Evolutionary conservation across 1,140 invertebrate genomes (phyloP), one percentile per base, ranked within the genome.

Genomic region (Portunus trituberculatus): DNA sequence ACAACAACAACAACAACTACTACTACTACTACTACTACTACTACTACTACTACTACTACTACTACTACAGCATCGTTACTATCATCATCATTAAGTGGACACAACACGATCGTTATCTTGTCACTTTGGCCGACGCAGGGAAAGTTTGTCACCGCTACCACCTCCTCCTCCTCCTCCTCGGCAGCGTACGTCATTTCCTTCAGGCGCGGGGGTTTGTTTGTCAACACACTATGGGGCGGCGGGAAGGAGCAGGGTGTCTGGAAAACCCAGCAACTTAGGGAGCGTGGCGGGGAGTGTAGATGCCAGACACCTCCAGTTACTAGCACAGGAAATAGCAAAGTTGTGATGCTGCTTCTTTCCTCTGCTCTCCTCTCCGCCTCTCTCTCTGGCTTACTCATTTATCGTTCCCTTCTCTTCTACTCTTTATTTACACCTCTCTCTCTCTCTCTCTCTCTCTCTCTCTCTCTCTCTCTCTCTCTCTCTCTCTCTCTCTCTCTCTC

Each of bases 401-500:
- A 10, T 32, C 83, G 4, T 84, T 25, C n/a, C 31, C 25, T 0
- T 29, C 83, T 29, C 83, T 29, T 25, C 10, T 25, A n/a, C 83
- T 6, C 83, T 29, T 28, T 32, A 14, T 39, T 46, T 90, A 39
- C 16, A 25, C 25, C 46, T 90, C 32, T 90, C 32, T 90, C 46
- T 67, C 52, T 76, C 52, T 52, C 52, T 92, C n/a, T n/a, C 46
- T 29, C 48, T 92, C 90, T 67, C 16, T 92, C 90, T 67, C 59
- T 83, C 59, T 83, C 59, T 92, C 59, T 59, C 25, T 39, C 16
- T 20, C 59, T 92, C 32, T 82, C 28, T 92, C 59, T 82, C 32
- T 92, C 59, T 45, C 89, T 91, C 89, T 91, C 45, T 91, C 89
- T 52, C 39, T 91, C 45, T 91, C 48, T 52, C 45, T 91, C 45